Percentiles rank a stretch among this genome's conserved stretches.
phyloP scores from a whole-genome alignment of 2,113 vertebrate species.

The Dinomys branickii region DNA sequence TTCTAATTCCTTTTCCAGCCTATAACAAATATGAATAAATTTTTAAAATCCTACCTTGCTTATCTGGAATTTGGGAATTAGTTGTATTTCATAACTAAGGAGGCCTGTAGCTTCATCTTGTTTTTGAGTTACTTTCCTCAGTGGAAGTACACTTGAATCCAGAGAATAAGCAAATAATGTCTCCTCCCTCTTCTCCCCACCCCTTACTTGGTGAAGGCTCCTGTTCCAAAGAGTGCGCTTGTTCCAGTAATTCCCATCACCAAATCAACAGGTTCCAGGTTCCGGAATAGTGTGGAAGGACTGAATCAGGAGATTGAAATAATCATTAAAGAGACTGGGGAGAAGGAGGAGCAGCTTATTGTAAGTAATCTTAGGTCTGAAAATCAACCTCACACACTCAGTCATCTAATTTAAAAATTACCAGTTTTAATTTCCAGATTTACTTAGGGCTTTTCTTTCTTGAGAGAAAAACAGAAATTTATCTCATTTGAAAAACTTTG shows the following conservation, averaged over 20 bases:
- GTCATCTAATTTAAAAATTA: neutral
- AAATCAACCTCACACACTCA: neutral
- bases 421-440: conserved; percentile 24
- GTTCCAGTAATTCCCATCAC: conserved; percentile 95
- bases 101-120: neutral
- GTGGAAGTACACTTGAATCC: neutral
- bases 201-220: conserved; percentile 87
- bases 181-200: conserved; percentile 20
- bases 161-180: neutral
- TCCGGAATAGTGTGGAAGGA: conserved; percentile 98
- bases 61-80: neutral
- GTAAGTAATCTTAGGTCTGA: conserved; percentile 87
- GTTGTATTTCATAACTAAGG: neutral
- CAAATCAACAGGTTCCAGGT: conserved; percentile 95
- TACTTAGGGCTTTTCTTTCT: neutral
- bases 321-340: conserved; percentile 96
- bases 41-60: conserved; percentile 14
- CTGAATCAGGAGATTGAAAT: conserved; percentile 99
- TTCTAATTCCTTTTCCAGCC: neutral
- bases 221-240: conserved; percentile 95
- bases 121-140: neutral
- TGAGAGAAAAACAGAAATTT: conserved; percentile 55
- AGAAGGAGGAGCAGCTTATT: conserved; percentile 95
- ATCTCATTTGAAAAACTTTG: conserved; percentile 40
- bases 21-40: conserved; percentile 15